Evolutionary conservation across 2,113 vertebrate species (phyloP).

Genomic region (Athene cunicularia): DNA sequence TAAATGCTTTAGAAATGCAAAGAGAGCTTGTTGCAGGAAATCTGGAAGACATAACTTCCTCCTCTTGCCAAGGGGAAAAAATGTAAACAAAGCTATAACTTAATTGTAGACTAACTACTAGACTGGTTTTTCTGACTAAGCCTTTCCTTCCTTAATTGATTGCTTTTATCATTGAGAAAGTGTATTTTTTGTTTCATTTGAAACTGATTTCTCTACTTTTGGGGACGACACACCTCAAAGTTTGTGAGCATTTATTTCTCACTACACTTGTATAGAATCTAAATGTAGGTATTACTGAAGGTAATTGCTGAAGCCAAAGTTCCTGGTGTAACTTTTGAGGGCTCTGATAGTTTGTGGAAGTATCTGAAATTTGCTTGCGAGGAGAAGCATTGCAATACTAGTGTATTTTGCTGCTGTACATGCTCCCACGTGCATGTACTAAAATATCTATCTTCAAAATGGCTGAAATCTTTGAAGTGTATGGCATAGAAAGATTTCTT

Average conservation of each 20-base stretch:
- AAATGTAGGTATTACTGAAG: neutral
- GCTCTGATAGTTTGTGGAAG: neutral
- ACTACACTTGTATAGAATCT: neutral
- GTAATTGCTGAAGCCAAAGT: neutral
- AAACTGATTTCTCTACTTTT: neutral
- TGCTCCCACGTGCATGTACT: neutral
- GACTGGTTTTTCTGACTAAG: slow-evolving; percentile 51
- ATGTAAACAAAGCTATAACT: slow-evolving; percentile 40
- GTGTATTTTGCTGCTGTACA: neutral
- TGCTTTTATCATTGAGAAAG: neutral
- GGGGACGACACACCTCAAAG: neutral
- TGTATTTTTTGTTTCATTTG: neutral
- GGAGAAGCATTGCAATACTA: neutral
- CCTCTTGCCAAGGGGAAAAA: slow-evolving; percentile 26
- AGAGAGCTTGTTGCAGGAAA: slow-evolving; percentile 20
- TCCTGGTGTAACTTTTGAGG: neutral
- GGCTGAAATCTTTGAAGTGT: neutral
- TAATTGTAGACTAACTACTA: slow-evolving; percentile 19
- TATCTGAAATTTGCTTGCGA: neutral
- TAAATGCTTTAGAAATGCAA: neutral
- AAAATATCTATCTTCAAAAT: neutral
- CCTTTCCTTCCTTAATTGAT: slow-evolving; percentile 21
- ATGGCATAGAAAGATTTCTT: neutral
- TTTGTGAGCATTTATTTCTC: neutral
- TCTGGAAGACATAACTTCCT: slow-evolving; percentile 57